phyloP scores from a whole-genome alignment of 1,140 invertebrate species.

The Agraylea sexmaculata region DNA sequence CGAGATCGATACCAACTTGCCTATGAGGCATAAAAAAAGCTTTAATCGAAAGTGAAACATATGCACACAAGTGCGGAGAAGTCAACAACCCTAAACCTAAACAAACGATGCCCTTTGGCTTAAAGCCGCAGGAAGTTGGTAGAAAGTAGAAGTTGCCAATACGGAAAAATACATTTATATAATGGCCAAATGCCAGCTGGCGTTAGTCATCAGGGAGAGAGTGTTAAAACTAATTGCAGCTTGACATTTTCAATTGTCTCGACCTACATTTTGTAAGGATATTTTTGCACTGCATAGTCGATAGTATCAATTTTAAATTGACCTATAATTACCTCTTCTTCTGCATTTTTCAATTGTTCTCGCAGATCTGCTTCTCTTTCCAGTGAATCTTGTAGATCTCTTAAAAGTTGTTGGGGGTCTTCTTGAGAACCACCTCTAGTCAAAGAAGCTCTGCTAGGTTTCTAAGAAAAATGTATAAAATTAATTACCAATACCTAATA shows the following conservation, averaged over 20 bases:
- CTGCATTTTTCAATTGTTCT: slow-evolving; percentile 79
- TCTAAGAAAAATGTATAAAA: too few relatives aligned
- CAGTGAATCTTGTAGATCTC: slow-evolving; percentile 79
- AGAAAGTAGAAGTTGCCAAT: slow-evolving; percentile 5
- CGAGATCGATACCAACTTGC: slow-evolving; percentile 35
- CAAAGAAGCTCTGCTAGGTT: slow-evolving; percentile 53
- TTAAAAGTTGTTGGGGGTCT: slow-evolving; percentile 64
- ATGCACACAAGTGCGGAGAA: neutral
- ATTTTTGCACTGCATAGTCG: too few relatives aligned
- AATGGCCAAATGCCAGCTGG: slow-evolving; percentile 13
- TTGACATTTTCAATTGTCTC: slow-evolving; percentile 4
- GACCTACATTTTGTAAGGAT: neutral
- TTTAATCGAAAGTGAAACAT: neutral
- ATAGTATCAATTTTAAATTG: too few relatives aligned
- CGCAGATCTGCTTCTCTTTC: slow-evolving; percentile 87
- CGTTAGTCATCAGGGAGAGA: slow-evolving; percentile 4
- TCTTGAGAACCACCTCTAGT: slow-evolving; percentile 64
- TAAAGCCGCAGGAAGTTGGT: slow-evolving; percentile 14
- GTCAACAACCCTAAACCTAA: slow-evolving; percentile 8
- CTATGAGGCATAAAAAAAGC: slow-evolving; percentile 23
- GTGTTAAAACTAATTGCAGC: too few relatives aligned
- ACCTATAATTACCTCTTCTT: slow-evolving; percentile 81
- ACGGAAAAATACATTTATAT: neutral
- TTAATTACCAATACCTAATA: too few relatives aligned
- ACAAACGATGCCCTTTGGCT: slow-evolving; percentile 18